Evolutionary conservation across 1,140 invertebrate species (phyloP), one percentile per base, ranked within the genome.

Genomic region (Epicauta chinensis): DNA sequence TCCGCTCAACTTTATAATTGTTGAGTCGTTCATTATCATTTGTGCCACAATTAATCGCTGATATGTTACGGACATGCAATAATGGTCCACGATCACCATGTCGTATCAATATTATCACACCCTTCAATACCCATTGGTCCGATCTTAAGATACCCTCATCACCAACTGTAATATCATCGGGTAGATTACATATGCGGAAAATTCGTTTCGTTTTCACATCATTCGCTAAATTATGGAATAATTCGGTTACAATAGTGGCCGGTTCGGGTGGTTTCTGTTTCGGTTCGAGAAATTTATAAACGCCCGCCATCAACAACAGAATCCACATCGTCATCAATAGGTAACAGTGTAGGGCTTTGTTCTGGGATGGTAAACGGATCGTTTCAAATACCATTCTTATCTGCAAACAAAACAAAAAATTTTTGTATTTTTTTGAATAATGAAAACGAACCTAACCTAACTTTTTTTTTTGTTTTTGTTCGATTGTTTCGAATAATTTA

Each of bases 31-130:
- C 51, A 6, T 56, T 65, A 47, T 63, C 54, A 12, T 55, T 65
- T 4, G 74, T 73, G 11, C 83, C 81, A 71, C 93, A 96, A 57
- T 89, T 84, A 2, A 94, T 76, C 38, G 74, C 78, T 15, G 84
- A 81, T 35, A 88, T 80, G 56, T 87, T 84, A 54, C 81, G 76
- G 3, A 93, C 75, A 68, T 89, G 85, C 6, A 85, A 81, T 38
- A 95, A 74, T 1, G 91, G 87, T 3, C 90, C 89, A 36, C 92
- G 75, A 68, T 94, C 91, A 2, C 93, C 93, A 71, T 96, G 92
- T 17, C 93, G 73, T 3, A 91, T 83, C 6, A 94, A 71, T 23
- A 93, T 75, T 29, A 93, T 69, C 5, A 93, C 78, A 7, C 89
- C 86, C 69, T 86, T 84, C 11, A 96, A 64, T 29, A 82, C 74